Conservation (phyloP, 2,113 vertebrate species). For the Vidua chalybeata region DNA sequence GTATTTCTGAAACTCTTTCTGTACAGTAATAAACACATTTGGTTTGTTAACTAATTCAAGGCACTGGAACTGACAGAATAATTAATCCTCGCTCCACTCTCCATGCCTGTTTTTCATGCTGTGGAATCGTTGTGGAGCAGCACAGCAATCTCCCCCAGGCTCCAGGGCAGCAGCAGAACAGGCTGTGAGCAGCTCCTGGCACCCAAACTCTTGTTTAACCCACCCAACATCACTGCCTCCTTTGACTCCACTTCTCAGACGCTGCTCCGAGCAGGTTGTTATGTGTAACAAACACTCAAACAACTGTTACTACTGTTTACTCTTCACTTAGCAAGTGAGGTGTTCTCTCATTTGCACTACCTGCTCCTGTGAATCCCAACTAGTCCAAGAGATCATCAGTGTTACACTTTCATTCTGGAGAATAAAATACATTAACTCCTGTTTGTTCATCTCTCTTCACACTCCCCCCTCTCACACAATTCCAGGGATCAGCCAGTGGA, state of each 20-base stretch:
- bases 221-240: not conserved
- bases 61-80: not conserved
- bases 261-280: not conserved
- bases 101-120: not conserved
- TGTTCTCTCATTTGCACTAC: not conserved
- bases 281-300: not conserved
- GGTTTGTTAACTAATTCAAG: not conserved
- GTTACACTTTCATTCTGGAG: not conserved
- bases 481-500: not conserved
- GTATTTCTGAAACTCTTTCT: not conserved
- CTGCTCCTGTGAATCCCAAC: slow-evolving; percentile 23
- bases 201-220: not conserved
- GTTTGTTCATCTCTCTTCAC: not conserved
- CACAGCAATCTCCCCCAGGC: not conserved
- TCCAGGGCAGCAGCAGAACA: not conserved
- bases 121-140: not conserved
- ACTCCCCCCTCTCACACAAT: not conserved
- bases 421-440: not conserved
- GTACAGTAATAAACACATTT: not conserved
- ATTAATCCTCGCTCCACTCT: not conserved
- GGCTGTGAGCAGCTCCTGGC: not conserved
- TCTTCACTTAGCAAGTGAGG: not conserved
- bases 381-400: not conserved
- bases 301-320: not conserved
- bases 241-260: not conserved